phyloP scores from a whole-genome alignment of 2,113 vertebrate species.

The Sciurus niger region DNA sequence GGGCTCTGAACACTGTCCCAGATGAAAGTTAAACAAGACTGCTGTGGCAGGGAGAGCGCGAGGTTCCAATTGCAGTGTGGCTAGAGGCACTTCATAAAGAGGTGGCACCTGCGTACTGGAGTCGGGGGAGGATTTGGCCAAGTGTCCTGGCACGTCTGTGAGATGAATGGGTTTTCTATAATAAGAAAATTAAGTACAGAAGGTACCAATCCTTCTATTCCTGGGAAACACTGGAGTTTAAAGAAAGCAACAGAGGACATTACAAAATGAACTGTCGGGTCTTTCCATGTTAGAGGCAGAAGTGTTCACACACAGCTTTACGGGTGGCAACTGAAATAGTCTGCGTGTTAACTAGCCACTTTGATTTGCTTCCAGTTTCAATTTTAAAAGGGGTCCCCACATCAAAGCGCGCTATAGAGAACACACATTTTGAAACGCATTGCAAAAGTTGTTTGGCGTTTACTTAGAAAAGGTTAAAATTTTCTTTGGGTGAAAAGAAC shows the following conservation, averaged over 20 bases:
- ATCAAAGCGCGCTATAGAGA: not conserved
- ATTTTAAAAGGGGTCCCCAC: not conserved
- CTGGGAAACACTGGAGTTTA: not conserved
- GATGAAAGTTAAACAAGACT: not conserved
- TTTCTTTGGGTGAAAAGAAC: not conserved
- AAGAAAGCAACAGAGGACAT: not conserved
- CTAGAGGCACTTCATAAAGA: not conserved
- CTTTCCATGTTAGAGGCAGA: not conserved
- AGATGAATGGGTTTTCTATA: not conserved
- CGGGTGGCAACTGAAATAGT: not conserved
- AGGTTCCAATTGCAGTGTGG: not conserved
- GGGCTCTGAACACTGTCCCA: not conserved
- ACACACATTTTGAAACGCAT: not conserved
- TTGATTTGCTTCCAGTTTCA: slow-evolving; percentile 15
- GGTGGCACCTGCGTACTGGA: not conserved
- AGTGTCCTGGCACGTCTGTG: not conserved
- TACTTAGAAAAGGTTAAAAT: not conserved
- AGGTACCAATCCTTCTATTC: not conserved
- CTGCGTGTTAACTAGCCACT: not conserved
- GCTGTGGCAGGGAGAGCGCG: accelerated
- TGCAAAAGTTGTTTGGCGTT: not conserved
- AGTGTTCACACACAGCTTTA: not conserved
- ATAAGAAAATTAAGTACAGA: slow-evolving; percentile 22
- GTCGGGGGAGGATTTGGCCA: not conserved
- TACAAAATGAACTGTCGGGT: not conserved